A percentile compares a stretch with the other conserved stretches of the same genome.
phyloP scores from a whole-genome alignment of 2,113 vertebrate species.

The Meriones unguiculatus region DNA sequence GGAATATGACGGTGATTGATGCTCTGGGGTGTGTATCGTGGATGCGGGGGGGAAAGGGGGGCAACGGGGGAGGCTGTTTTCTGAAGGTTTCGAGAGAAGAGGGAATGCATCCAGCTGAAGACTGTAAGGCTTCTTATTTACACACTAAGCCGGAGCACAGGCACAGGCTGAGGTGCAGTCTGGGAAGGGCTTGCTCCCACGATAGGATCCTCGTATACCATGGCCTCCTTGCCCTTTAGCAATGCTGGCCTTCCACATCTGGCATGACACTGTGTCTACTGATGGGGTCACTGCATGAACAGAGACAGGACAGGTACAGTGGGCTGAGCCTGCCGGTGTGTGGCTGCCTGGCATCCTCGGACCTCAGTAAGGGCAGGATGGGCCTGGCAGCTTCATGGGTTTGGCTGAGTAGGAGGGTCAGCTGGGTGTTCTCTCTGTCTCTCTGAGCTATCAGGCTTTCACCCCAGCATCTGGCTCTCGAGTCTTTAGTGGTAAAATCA shows the following conservation, averaged over 20 bases:
- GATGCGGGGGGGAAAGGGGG: neutral
- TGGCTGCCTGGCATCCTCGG: fast-evolving
- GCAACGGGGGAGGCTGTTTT: neutral
- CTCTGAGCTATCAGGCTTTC: too few species aligned
- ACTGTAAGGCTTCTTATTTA: neutral
- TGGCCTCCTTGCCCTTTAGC: too few species aligned
- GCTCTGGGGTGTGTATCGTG: neutral
- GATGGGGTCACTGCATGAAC: neutral
- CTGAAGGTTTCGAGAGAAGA: neutral
- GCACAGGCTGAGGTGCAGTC: neutral
- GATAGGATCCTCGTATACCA: neutral
- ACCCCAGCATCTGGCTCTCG: too few species aligned
- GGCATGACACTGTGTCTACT: neutral
- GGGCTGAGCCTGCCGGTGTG: too few species aligned
- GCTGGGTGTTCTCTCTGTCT: too few species aligned
- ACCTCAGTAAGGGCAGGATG: neutral
- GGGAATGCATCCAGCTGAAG: neutral
- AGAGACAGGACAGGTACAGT: neutral
- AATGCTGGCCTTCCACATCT: neutral
- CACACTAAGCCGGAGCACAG: neutral
- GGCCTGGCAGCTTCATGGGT: neutral
- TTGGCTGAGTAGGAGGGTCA: too few species aligned
- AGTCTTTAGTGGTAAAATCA: too few species aligned
- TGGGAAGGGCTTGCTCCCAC: neutral
- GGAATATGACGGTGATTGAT: neutral